A percentile compares a stretch with the other conserved stretches of the same genome.
Evolutionary conservation across 2,797 vertebrate genomes (phyloP).

Genomic region (Propithecus perrieri): DNA sequence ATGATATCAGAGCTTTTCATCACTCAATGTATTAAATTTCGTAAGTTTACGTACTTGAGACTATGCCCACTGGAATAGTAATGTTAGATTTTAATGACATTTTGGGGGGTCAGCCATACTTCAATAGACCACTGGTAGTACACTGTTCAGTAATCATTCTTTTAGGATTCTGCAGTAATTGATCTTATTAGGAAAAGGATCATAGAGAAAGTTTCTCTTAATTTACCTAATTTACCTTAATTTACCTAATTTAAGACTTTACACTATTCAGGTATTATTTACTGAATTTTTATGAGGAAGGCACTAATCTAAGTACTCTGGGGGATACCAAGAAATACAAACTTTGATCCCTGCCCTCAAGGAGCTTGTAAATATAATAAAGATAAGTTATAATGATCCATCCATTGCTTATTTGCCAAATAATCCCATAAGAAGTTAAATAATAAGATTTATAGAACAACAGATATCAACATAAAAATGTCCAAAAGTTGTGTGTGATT

Average conservation of each 20-base stretch:
- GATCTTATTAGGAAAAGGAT: slow-evolving; percentile 25
- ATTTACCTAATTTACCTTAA: slow-evolving; percentile 38
- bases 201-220: slow-evolving; percentile 36
- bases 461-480: background rate
- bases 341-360: slow-evolving; percentile 3
- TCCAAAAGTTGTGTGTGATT: background rate
- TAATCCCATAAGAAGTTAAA: slow-evolving; percentile 28
- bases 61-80: slow-evolving; percentile 6
- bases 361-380: background rate
- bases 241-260: slow-evolving; percentile 18
- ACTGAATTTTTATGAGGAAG: slow-evolving; percentile 29
- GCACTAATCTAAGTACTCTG: background rate
- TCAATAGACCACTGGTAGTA: background rate
- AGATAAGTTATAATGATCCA: background rate
- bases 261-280: background rate
- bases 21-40: slow-evolving; percentile 48
- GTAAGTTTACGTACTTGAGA: slow-evolving; percentile 48
- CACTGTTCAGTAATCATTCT: slow-evolving; percentile 2
- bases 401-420: background rate
- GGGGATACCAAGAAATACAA: background rate
- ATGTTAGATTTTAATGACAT: slow-evolving; percentile 64
- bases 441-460: background rate
- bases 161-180: slow-evolving; percentile 5
- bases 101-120: background rate
- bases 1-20: slow-evolving; percentile 50